Evolutionary conservation across 2,797 vertebrate genomes (phyloP), one percentile per base, ranked within the genome.

Genomic region (Limnodromus scolopaceus): DNA sequence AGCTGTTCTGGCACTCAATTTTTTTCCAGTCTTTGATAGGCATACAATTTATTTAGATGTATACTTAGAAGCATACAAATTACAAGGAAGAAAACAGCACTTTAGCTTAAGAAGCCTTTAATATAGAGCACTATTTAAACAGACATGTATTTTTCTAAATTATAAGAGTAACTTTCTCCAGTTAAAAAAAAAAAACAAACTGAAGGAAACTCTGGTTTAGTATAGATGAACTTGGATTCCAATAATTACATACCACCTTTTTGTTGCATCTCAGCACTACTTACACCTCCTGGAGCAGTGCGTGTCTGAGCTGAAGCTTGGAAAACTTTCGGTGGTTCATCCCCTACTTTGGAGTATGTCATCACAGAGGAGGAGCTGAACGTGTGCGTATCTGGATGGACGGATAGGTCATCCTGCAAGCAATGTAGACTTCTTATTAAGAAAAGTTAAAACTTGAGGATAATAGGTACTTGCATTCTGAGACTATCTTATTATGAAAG

Each of bases 291-390:
- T 1, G 99, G 99, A 86, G 98, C 99, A 1, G 93, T 97, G 41
- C 98, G 98, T 2, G 98, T 99, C 87, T 99, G 98, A 23, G 98
- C 96, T 10, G 98, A 98, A 36, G 99, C 99, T 32, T 99, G 99
- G 97, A 99, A 99, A 68, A 99, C 98, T 91, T 99, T 99, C 30
- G 99, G 98, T 13, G 99, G 98, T 79, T 99, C 99, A 84, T 99
- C 97, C 69, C 99, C 99, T 77, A 98, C 94, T 97, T 98, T 99
- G 94, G 99, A 99, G 85, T 99, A 99, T 2, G 99, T 99, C 98
- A 99, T 99, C 89, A 99, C 95, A 17, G 99, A 99, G 32, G 99
- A 99, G 76, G 99, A 99, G 97, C 98, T 99, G 98, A 99, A 99
- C 0, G 98, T 98, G 96, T 99, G 99, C 8, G 94, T 68, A 55